phyloP scores from a whole-genome alignment of 2,797 vertebrate genomes.

The Anas capensis region DNA sequence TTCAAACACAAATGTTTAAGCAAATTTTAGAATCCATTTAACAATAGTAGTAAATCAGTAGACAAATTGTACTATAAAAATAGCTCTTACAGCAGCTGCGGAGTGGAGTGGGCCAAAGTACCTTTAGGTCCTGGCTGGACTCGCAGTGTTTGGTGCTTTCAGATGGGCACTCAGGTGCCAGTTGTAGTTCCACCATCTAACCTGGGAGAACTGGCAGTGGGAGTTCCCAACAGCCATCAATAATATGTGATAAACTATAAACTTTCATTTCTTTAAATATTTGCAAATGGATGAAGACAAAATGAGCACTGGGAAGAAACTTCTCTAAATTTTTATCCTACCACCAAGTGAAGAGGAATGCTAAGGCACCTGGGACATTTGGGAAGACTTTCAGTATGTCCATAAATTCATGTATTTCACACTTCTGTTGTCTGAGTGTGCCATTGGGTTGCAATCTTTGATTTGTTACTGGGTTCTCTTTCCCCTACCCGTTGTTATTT shows the following conservation, averaged over 20 bases:
- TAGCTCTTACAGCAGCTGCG: constrained; percentile 53
- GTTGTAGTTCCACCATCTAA: constrained; percentile 26
- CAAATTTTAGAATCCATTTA: constrained; percentile 70
- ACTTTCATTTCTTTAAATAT: constrained; percentile 24
- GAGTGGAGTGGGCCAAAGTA: constrained; percentile 50
- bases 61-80: constrained; percentile 64
- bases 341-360: not conserved
- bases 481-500: not conserved
- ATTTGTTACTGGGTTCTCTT: not conserved
- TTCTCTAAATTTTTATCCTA: not conserved
- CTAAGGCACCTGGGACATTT: not conserved
- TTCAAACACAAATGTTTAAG: constrained; percentile 65
- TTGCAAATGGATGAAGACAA: not conserved
- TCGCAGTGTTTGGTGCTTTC: constrained; percentile 31
- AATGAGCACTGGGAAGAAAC: not conserved
- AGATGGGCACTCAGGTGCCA: constrained; percentile 15
- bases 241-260: constrained; percentile 39
- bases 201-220: constrained; percentile 37
- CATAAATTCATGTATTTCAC: not conserved
- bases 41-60: constrained; percentile 62
- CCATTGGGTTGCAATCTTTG: not conserved
- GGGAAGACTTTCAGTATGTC: not conserved
- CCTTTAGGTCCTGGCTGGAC: constrained; percentile 59
- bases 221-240: constrained; percentile 13
- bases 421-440: not conserved